Evolutionary conservation across 64 coral and sea anemone species (phyloP), one percentile per base, ranked within the genome.

Genomic region (Actinia equina): DNA sequence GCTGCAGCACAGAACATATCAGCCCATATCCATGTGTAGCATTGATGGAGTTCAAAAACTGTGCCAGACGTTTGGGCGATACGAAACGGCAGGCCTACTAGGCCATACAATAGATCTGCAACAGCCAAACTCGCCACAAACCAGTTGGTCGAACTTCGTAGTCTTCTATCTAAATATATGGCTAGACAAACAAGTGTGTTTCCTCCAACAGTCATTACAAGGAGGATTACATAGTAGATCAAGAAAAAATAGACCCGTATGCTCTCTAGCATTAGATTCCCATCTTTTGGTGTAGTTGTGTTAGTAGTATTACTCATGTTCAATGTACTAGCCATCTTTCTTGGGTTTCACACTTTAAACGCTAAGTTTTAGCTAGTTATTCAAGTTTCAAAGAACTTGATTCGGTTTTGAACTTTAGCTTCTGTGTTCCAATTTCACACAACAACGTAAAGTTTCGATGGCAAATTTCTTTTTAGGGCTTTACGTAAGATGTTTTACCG

Each of bases 81-180:
- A 19, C 94, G 92, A 67, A 97, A 93, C 4, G 94, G 94, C 63
- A 97, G 44, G 2, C 88, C 89, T 22, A 89, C 76, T 2, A 87
- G 69, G 56, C 88, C 94, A 76, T 93, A 97, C 26, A 93, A 76
- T n/a, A 97, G 87, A 65, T 97, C 94, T 22, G 89, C 88, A 6
- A 97, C 91, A 16, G 94, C 94, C 41, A 97, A 42, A 16, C 86
- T 92, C 30, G 91, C 94, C 22, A 97, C 92, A 70, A 97, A 97
- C 94, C 94, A 97, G 45, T 97, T 97, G 0, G 94, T 97, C 15
- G 88, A 90, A 74, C 91, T 97, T 49, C 94, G 74, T 22, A 97
- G 59, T n/a, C 94, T 89, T 10, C 61, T 59, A 83, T 97, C 94
- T 43, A 93, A 43, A 19, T 93, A 97, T 51, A 97, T 93, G 76